Base-by-base conservation (phyloP, 2,888 invertebrate genomes). In the Rhimphoctona megacephalus region DNA sequence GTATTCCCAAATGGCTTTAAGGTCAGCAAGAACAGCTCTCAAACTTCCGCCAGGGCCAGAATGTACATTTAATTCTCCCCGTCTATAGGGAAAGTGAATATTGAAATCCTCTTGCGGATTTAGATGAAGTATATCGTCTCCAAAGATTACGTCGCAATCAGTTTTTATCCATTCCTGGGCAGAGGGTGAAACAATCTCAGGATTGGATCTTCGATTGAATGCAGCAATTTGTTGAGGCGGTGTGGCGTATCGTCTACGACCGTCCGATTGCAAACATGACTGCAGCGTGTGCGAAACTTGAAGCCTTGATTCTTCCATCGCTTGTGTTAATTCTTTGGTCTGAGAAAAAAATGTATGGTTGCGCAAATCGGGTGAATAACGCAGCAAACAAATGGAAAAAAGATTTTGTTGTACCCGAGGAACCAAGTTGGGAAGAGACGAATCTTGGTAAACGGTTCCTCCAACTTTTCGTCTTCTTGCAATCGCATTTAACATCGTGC, bases 171-270 rank as follows among this genome's bases (percentile, higher is more conserved):
- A 97, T 66, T 95, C 95, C 0, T 96, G 96, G 57, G 95, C 95
- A 2, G 95, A 95, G 6, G 95, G 95, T 11, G 95, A 95, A 0
- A 96, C 94, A 66, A 95, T 94, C 93, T 98, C 98, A 0, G 98
- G 97, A 61, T 96, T 95, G 0, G 97, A 97, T 85, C 97, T 95
- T 64, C 97, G 96, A 94, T 99, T 99, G 90, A 98, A 98, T 0
- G 97, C 97, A 0, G 98, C 97, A 77, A 98, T 97, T 95, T 98
- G 98, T 91, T 98, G 98, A 0, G 98, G 98, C 0, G 98, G 98
- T 0, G 98, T 98, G 0, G 98, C 98, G 90, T 98, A 97, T 43
- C 98, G 95, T 81, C 97, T 94, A 0, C 97, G 96, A 0, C 98
- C 98, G 91, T 98, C 97, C 0, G 98, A 97, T 92, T 98, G 98